Conservation (phyloP, 2,888 invertebrate genomes). For the Teleiodes luculella region DNA sequence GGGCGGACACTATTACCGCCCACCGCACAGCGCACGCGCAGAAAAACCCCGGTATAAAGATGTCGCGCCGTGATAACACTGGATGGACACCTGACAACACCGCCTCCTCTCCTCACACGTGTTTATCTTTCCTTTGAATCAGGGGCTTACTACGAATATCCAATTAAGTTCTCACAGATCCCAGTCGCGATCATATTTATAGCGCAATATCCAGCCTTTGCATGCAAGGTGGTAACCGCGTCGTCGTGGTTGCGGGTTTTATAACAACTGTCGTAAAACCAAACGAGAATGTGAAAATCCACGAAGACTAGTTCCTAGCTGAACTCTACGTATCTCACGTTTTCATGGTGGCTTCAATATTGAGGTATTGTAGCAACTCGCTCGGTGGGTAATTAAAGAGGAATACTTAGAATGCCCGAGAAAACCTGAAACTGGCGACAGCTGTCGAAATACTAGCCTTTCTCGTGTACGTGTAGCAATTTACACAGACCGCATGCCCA, state of each 20-base stretch:
- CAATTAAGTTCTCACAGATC: slow-evolving; percentile 59
- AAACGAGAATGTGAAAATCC: slow-evolving; percentile 43
- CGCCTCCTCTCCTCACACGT: slow-evolving; percentile 46
- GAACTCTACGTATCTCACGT: slow-evolving; percentile 51
- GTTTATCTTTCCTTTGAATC: slow-evolving; percentile 53
- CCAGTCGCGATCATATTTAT: slow-evolving; percentile 50
- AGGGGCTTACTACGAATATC: slow-evolving; percentile 56
- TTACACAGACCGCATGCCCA: slow-evolving; percentile 35
- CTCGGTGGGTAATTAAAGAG: slow-evolving; percentile 1
- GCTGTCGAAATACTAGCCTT: slow-evolving; percentile 36
- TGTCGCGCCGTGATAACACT: slow-evolving; percentile 66
- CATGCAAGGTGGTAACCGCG: slow-evolving; percentile 47
- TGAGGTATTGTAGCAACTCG: slow-evolving; percentile 10
- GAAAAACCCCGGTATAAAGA: slow-evolving; percentile 68
- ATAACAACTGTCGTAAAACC: slow-evolving; percentile 50
- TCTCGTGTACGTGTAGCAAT: slow-evolving; percentile 32
- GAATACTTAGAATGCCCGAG: slow-evolving; percentile 1
- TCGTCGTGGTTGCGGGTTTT: slow-evolving; percentile 34
- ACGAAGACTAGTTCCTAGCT: slow-evolving; percentile 41
- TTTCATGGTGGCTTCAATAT: slow-evolving; percentile 54
- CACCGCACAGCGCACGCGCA: slow-evolving; percentile 67
- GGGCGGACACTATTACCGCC: slow-evolving; percentile 73
- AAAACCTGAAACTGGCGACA: slow-evolving; percentile 30
- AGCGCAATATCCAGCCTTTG: slow-evolving; percentile 41
- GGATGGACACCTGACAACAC: slow-evolving; percentile 63